Conservation (phyloP, 2,797 vertebrate genomes). For the Phrynocephalus forsythii region DNA sequence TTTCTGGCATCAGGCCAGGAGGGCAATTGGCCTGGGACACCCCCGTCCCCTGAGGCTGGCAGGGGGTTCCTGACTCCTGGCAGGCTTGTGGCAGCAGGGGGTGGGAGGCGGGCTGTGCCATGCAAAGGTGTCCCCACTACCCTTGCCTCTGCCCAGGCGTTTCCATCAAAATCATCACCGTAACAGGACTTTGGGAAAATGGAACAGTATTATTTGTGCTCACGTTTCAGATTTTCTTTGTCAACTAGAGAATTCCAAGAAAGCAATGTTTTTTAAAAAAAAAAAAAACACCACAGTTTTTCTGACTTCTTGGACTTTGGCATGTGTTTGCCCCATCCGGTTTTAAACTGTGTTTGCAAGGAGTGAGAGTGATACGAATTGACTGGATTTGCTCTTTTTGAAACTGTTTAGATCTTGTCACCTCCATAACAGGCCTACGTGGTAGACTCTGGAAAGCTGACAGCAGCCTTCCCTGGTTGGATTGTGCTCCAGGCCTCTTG, state of each 20-base stretch:
- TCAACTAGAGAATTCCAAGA: not conserved
- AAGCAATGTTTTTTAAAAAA: not conserved
- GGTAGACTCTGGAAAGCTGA: accelerated
- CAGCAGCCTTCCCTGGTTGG: not conserved
- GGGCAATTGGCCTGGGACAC: not conserved
- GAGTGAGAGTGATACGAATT: not conserved
- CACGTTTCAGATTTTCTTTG: not conserved
- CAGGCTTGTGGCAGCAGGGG: too few relatives aligned
- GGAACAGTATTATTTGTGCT: too few relatives aligned
- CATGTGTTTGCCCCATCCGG: not conserved
- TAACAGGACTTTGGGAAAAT: too few relatives aligned
- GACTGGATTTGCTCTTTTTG: not conserved
- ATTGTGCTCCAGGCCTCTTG: too few relatives aligned
- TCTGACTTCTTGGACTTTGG: too few relatives aligned
- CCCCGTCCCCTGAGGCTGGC: too few relatives aligned
- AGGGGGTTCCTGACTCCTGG: not conserved
- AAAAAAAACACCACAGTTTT: too few relatives aligned
- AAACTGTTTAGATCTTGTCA: not conserved
- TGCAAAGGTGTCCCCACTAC: too few relatives aligned
- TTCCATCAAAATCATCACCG: not conserved
- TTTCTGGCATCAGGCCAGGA: not conserved
- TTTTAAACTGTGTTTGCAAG: not conserved
- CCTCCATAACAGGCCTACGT: not conserved
- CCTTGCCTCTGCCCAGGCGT: too few relatives aligned
- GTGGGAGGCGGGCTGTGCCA: too few relatives aligned